These are phyloP conservation scores for Lycocorax pyrrhopterus DNA, from an alignment of 2,113 vertebrate species.

Conservation along the genomic window DNA sequence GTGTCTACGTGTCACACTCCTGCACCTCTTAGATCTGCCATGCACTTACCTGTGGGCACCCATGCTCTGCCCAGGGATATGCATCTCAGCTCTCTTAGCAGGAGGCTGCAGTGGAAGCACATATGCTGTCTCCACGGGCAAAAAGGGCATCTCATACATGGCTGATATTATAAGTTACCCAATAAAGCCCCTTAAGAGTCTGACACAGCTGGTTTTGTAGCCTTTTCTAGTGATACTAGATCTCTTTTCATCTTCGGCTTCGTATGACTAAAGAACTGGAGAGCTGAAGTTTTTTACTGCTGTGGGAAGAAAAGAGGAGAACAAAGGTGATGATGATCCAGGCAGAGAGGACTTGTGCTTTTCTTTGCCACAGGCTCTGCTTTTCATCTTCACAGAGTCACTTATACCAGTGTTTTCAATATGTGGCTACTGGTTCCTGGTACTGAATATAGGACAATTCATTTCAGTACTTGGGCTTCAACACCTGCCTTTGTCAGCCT, in stretches of 20 bases:
- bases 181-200: background rate
- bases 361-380: background rate
- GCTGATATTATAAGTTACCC: background rate
- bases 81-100: accelerated
- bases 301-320: background rate
- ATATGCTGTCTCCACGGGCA: accelerated
- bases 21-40: background rate
- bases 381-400: slow-evolving; percentile 1
- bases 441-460: background rate
- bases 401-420: background rate
- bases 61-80: accelerated
- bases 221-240: background rate
- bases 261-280: background rate
- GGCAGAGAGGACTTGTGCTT: background rate
- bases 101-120: background rate
- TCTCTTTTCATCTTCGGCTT: background rate
- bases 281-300: background rate
- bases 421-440: background rate
- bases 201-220: background rate
- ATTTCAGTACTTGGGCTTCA: background rate
- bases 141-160: background rate
- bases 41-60: background rate
- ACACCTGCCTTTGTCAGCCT: background rate
- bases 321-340: background rate
- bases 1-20: background rate